These are phyloP conservation scores for Bombus fervidus DNA, from an alignment of 1,140 invertebrate genomes.

Conservation along the genomic window DNA sequence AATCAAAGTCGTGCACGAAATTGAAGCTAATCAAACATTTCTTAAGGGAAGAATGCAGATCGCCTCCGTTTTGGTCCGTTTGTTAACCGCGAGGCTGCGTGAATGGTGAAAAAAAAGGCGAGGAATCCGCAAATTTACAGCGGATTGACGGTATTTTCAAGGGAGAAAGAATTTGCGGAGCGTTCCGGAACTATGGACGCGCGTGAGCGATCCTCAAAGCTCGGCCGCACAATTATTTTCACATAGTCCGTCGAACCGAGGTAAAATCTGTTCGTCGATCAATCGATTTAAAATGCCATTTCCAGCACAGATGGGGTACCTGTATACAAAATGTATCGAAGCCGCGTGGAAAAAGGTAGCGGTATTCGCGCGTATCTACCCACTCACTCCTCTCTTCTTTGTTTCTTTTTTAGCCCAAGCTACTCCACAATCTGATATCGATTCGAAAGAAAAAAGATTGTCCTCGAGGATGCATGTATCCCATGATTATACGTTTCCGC, in stretches of 20 bases:
- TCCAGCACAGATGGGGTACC: conserved; percentile 41
- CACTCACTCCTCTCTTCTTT: background rate
- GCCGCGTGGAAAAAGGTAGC: conserved; percentile 31
- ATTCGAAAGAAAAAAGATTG: conserved; percentile 40
- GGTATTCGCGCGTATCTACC: background rate
- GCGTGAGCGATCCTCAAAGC: conserved; percentile 27
- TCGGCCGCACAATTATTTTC: conserved; percentile 53
- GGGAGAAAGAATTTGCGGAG: background rate
- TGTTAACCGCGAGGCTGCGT: background rate
- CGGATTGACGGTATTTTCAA: background rate
- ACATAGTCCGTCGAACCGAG: background rate
- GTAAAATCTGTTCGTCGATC: conserved; percentile 32
- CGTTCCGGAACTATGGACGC: background rate
- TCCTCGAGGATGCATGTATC: no score
- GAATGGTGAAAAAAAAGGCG: background rate
- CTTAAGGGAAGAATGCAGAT: background rate
- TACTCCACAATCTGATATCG: conserved; percentile 42
- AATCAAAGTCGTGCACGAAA: background rate
- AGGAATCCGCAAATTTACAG: background rate
- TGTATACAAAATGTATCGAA: conserved; percentile 20
- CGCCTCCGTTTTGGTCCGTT: background rate
- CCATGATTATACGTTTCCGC: conserved; percentile 24
- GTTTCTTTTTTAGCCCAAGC: background rate
- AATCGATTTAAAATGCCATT: conserved; percentile 63
- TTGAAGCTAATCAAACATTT: background rate